Evolutionary conservation across 2,797 vertebrate species (phyloP), one percentile per base, ranked within the genome.

Genomic region (Notamacropus eugenii): DNA sequence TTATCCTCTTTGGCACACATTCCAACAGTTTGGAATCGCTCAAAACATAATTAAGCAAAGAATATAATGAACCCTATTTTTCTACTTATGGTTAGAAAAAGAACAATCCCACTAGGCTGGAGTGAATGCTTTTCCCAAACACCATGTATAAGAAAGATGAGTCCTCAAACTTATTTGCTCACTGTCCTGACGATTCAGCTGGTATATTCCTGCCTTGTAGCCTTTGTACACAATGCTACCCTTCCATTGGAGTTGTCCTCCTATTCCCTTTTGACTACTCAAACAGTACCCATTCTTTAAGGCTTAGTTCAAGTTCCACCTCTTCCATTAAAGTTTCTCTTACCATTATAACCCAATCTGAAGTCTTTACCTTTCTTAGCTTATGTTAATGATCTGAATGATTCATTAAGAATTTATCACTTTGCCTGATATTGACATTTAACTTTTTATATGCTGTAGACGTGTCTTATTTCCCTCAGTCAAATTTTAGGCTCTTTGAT

Each of bases 21-120:
- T 97, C 95, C 92, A 93, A 9, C 94, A 67, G 16, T 95, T 2
- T 94, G 54, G 50, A 50, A 50, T 50, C 50, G 4, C 50, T 90
- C 95, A 97, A 94, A 96, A 96, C 40, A 96, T 98, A 96, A 97
- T 96, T 97, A 97, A 97, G 46, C 57, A 96, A 96, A 97, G 92
- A 96, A 46, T 90, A 93, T 96, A 56, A 92, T 56, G 54, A 96
- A 28, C 22, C 1, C 50, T 5, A 93, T 93, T 93, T 95, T 96
- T 96, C 82, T 95, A 94, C 3, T 31, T 59, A 24, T 46, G 40
- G 31, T 92, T 22, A 28, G 40, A 55, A 95, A 90, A 97, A 93
- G 22, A 92, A 54, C 1, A 34, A 55, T 96, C 92, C 56, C 6
- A 74, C 6, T 95, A 29, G 54, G 52, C 55, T 31, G 34, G 52